Percentiles rank a stretch among this genome's conserved stretches.
Evolutionary conservation across 2,888 invertebrate species (phyloP).

Genomic region (Pseudococcus viburni): DNA sequence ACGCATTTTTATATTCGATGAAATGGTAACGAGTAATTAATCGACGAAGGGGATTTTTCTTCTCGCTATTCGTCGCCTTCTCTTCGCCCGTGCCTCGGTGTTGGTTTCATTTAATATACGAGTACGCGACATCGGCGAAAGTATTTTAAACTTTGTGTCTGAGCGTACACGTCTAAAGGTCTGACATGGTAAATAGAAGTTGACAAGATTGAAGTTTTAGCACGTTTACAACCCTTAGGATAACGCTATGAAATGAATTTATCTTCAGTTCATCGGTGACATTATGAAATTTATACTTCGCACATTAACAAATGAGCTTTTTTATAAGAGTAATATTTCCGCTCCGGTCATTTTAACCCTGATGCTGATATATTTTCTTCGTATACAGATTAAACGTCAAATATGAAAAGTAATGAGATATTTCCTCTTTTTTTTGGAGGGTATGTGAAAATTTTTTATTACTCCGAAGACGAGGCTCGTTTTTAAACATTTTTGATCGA

Average conservation of each 20-base stretch:
- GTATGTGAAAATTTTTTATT: no score
- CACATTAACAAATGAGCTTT: conserved; percentile 37
- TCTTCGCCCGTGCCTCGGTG: not conserved
- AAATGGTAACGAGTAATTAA: conserved; percentile 10
- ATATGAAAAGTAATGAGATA: not conserved
- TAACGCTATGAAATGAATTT: conserved; percentile 43
- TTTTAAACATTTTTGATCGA: no score
- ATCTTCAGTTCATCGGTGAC: conserved; percentile 45
- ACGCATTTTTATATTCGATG: not conserved
- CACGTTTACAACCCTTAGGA: conserved; percentile 15
- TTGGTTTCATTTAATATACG: not conserved
- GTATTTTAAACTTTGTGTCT: conserved; percentile 20
- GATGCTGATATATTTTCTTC: not conserved
- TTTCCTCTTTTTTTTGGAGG: no score
- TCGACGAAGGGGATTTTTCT: not conserved
- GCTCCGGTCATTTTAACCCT: not conserved
- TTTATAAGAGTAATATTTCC: not conserved
- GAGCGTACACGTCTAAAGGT: conserved; percentile 13
- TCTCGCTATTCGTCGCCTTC: not conserved
- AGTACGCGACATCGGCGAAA: not conserved
- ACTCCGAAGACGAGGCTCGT: no score
- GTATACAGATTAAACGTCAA: not conserved
- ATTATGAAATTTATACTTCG: conserved; percentile 38
- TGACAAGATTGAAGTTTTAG: conserved; percentile 54
- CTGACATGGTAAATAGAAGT: conserved; percentile 30